These are phyloP conservation scores for Callithrix jacchus DNA, from an alignment of 2,113 vertebrate genomes.

Conservation along the genomic window DNA sequence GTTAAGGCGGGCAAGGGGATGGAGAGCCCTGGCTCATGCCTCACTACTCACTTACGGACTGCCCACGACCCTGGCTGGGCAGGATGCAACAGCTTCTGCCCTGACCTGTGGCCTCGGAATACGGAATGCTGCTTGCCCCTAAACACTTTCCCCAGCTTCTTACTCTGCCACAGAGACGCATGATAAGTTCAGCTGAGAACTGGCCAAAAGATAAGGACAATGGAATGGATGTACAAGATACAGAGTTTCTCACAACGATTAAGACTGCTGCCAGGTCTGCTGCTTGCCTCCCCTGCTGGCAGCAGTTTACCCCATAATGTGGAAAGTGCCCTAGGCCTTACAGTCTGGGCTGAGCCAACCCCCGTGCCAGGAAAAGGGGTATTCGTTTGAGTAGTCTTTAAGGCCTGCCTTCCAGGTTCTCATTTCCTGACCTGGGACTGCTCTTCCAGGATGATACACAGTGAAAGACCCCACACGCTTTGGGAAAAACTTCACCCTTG, in stretches of 20 bases:
- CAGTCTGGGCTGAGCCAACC: neutral
- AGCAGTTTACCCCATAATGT: accelerated
- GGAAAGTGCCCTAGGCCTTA: neutral
- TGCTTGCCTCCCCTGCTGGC: neutral
- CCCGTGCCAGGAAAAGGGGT: neutral
- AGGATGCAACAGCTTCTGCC: neutral
- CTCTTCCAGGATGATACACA: neutral
- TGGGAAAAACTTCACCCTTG: neutral
- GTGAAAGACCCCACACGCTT: neutral
- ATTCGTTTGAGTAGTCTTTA: neutral
- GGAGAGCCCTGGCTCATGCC: neutral
- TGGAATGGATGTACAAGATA: neutral
- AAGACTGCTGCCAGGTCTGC: neutral
- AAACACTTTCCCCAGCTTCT: neutral
- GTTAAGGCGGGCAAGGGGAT: too few relatives aligned
- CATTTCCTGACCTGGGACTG: neutral
- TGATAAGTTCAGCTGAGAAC: neutral
- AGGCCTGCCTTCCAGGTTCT: neutral
- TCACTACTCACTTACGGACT: neutral
- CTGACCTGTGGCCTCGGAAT: neutral
- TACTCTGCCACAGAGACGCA: neutral
- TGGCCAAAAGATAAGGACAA: neutral
- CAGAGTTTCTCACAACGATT: neutral
- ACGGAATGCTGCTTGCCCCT: neutral
- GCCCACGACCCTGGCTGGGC: neutral